Base-by-base conservation (phyloP, 2,113 vertebrate genomes). In the Blennius ocellaris region DNA sequence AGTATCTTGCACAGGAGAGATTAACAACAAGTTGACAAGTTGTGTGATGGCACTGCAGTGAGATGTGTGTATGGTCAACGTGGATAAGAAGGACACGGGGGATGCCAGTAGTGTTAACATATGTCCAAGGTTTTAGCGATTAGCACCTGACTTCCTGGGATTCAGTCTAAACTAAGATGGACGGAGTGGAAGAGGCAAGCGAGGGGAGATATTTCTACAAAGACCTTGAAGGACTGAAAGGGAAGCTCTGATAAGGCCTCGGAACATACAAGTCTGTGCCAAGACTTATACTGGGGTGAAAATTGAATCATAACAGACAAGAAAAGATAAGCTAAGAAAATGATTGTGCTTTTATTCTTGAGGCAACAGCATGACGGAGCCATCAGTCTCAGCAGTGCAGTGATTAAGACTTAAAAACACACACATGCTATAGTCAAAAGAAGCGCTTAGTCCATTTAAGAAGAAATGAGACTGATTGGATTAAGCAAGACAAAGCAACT, bases 181-280 rank as follows among this genome's bases (percentile, higher is more conserved):
- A 76, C 80, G 21, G 56, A 49, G 84, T 38, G 77, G 69, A 75
- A 39, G 76, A 68, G 43, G 69, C 69, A 61, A 75, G 68, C 68
- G 58, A 48, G 62, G 30, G 71, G 71, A 85, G 78, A 80, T 82
- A 74, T 72, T 47, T 85, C 86, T 73, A 85, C 83, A 86, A 89
- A 89, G 80, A 48, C 73, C 53, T 67, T 8, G 73, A 44, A 53
- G 39, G 76, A 76, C 73, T 81, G 78, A 30, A 89, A 80, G 83
- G 90, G 69, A 81, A 63, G 69, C 76, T 67, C 83, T 75, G 89
- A 93, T 91, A 92, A 92, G 89, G 66, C 78, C 65, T 84, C 50
- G 53, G 53, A 87, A 88, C 56, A 17, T 79, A 64, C 59, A 78
- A 76, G 73, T 78, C 81, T 82, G 80, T 82, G 78, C 77, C 76